These are phyloP conservation scores for Vicugna pacos DNA, from an alignment of 2,113 vertebrate species.

Conservation along the genomic window DNA sequence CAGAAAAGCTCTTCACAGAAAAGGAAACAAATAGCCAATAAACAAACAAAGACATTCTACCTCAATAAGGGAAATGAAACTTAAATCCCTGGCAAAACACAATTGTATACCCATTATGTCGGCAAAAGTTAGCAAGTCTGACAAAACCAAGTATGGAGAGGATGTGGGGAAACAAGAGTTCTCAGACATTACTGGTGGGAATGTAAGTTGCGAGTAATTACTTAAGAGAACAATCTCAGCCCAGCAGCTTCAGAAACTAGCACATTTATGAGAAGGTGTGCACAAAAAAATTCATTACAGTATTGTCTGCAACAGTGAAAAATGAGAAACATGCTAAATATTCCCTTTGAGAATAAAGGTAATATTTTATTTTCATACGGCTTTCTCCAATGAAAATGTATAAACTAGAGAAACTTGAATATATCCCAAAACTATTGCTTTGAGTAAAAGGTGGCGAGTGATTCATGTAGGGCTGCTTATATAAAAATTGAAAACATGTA, in stretches of 20 bases:
- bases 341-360: background rate
- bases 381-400: slow-evolving; percentile 34
- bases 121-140: slow-evolving; percentile 4
- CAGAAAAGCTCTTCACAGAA: slow-evolving; percentile 36
- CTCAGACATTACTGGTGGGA: background rate
- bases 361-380: slow-evolving; percentile 41
- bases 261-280: background rate
- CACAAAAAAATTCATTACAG: slow-evolving; percentile 1
- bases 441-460: slow-evolving; percentile 39
- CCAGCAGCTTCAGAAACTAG: slow-evolving; percentile 36
- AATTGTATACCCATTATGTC: background rate
- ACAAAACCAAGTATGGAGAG: slow-evolving; percentile 10
- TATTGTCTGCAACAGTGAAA: slow-evolving; percentile 10
- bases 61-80: background rate
- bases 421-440: slow-evolving; percentile 36
- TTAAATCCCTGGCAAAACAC: slow-evolving; percentile 22
- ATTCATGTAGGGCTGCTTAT: background rate
- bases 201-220: background rate
- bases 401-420: slow-evolving; percentile 23
- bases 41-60: background rate
- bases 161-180: background rate
- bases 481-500: slow-evolving; percentile 36
- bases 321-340: slow-evolving; percentile 47
- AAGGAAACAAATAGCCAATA: slow-evolving; percentile 37
- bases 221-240: slow-evolving; percentile 7